These are phyloP conservation scores for Aphaenogaster floridana DNA, from an alignment of 1,140 invertebrate species.

Conservation along the genomic window DNA sequence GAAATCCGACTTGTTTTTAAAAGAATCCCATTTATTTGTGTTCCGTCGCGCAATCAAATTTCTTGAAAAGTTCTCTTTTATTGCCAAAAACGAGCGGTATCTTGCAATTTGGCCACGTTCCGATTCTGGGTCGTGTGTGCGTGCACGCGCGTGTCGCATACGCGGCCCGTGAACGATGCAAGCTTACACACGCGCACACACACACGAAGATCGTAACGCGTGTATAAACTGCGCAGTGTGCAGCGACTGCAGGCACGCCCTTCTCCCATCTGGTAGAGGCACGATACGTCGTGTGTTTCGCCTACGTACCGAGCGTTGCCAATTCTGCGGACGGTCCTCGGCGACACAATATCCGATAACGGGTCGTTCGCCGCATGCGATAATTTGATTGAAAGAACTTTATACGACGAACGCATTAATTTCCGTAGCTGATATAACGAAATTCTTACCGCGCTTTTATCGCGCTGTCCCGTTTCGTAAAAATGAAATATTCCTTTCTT, in stretches of 20 bases:
- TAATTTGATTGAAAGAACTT: conserved; percentile 17
- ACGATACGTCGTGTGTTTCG: conserved; percentile 82
- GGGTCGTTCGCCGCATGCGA: conserved; percentile 55
- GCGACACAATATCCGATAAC: conserved; percentile 52
- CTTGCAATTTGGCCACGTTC: not conserved
- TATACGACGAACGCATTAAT: not conserved
- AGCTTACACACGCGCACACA: not conserved
- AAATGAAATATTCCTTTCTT: not conserved
- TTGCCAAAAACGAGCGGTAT: not conserved
- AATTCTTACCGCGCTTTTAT: not conserved
- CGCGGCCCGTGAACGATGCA: conserved; percentile 55
- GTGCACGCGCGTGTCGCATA: conserved; percentile 56
- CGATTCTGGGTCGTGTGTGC: conserved; percentile 8
- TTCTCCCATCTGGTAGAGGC: conserved; percentile 81
- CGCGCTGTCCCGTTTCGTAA: not conserved
- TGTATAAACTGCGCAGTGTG: conserved; percentile 86
- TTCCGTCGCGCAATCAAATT: conserved; percentile 1
- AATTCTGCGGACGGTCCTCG: conserved; percentile 58
- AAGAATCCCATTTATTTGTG: not conserved
- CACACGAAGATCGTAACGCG: conserved; percentile 79
- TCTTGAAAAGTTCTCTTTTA: not conserved
- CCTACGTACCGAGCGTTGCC: conserved; percentile 72
- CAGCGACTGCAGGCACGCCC: conserved; percentile 84
- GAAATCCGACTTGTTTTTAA: not conserved
- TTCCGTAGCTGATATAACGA: not conserved